phyloP scores from a whole-genome alignment of 2,797 vertebrate genomes.

The Peromyscus aztecus region DNA sequence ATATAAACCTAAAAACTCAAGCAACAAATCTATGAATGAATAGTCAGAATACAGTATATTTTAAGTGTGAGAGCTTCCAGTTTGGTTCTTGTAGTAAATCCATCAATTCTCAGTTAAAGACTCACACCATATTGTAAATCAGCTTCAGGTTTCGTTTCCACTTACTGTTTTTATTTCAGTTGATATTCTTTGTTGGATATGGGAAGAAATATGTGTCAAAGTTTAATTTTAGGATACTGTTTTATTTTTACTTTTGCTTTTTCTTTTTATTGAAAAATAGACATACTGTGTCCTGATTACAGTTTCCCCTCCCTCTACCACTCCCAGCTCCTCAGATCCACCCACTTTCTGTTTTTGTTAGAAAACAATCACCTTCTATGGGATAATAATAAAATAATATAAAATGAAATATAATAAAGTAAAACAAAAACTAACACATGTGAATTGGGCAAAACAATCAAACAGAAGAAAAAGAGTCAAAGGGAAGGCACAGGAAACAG shows the following conservation, averaged over 20 bases:
- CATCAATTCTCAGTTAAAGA: neutral
- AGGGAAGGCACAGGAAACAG: neutral
- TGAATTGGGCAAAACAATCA: neutral
- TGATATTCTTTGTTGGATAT: neutral
- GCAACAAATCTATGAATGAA: neutral
- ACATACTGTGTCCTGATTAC: neutral
- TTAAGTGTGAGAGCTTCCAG: neutral
- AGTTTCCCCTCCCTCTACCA: neutral
- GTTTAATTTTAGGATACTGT: slow-evolving; percentile 1
- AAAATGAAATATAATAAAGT: neutral
- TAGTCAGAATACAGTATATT: slow-evolving; percentile 5
- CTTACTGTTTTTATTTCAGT: slow-evolving; percentile 44
- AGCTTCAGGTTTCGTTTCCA: neutral
- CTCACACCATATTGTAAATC: neutral
- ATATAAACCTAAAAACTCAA: slow-evolving; percentile 32
- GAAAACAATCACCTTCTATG: neutral
- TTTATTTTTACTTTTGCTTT: neutral
- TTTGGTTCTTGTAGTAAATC: neutral
- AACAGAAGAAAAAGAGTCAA: neutral
- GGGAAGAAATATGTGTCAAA: neutral
- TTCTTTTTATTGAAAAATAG: neutral
- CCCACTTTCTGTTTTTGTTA: neutral
- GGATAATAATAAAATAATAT: neutral
- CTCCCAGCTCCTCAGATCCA: too few species aligned
- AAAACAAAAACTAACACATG: neutral